These are phyloP conservation scores for Venustaconcha ellipsiformis DNA, from an alignment of 1,140 invertebrate genomes.

Conservation along the genomic window DNA sequence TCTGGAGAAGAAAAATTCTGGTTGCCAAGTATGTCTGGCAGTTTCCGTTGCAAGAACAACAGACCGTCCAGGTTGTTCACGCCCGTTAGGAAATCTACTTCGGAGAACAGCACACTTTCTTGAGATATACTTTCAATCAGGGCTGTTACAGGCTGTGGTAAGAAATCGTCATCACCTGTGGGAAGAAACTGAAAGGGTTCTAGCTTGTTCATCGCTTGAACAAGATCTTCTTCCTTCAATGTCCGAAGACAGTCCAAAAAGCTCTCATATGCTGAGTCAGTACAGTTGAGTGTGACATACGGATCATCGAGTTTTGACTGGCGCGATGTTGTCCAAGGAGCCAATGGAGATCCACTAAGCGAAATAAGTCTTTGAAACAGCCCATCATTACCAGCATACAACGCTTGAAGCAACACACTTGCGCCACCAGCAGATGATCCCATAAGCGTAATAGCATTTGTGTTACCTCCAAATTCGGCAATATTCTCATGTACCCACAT, in stretches of 20 bases:
- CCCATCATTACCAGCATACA: slow-evolving; percentile 25
- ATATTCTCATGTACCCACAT: slow-evolving; percentile 28
- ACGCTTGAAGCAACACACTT: slow-evolving; percentile 19
- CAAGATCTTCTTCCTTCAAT: slow-evolving; percentile 16
- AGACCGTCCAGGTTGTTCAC: slow-evolving; percentile 17
- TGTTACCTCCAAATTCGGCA: slow-evolving; percentile 19
- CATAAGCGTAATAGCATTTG: slow-evolving; percentile 23
- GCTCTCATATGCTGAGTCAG: neutral
- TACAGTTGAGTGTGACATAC: slow-evolving; percentile 6
- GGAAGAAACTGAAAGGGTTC: slow-evolving; percentile 9
- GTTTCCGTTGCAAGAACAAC: neutral
- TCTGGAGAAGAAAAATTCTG: neutral
- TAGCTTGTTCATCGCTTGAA: slow-evolving; percentile 13
- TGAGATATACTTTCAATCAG: too few relatives aligned
- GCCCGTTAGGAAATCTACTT: neutral
- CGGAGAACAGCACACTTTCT: too few relatives aligned
- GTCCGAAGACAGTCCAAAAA: neutral
- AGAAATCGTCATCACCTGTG: neutral
- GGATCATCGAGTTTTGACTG: slow-evolving; percentile 15
- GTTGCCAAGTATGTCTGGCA: neutral
- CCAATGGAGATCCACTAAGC: slow-evolving; percentile 12
- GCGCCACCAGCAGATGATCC: slow-evolving; percentile 21
- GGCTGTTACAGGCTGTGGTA: slow-evolving; percentile 14
- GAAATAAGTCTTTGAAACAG: slow-evolving; percentile 23
- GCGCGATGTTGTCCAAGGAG: slow-evolving; percentile 18